Evolutionary conservation across 2,888 invertebrate species (phyloP).

Genomic region (Augiades crinisus): DNA sequence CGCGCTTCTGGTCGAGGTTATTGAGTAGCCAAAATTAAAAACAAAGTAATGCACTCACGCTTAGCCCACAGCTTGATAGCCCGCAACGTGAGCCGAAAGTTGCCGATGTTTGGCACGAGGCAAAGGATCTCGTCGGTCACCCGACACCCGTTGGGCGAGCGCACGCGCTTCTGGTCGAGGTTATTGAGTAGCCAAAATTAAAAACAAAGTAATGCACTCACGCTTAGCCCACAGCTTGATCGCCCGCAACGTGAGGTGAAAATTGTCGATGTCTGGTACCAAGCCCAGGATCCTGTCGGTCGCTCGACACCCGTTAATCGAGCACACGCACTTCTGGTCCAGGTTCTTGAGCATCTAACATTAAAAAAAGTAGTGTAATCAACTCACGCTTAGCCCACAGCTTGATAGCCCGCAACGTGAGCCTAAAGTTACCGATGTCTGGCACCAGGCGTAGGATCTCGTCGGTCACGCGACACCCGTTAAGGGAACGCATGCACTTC

Average conservation of each 20-base stretch:
- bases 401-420: conserved; percentile 97
- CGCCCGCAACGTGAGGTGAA: conserved; percentile 94
- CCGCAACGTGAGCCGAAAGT: conserved; percentile 95
- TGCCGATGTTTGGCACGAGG: conserved; percentile 96
- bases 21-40: too few relatives aligned
- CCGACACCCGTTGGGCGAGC: conserved; percentile 98
- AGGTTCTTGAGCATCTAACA: too few relatives aligned
- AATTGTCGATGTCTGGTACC: conserved; percentile 97
- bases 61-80: conserved; percentile 99
- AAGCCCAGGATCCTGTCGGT: conserved; percentile 98
- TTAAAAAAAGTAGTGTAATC: too few relatives aligned
- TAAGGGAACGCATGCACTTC: conserved; percentile 97
- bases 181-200: too few relatives aligned
- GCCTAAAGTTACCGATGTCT: conserved; percentile 95
- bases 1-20: too few relatives aligned
- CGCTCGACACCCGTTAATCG: conserved; percentile 98
- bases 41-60: conserved; percentile 84
- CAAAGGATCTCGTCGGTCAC: conserved; percentile 99
- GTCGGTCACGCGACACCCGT: conserved; percentile 99
- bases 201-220: conserved; percentile 79
- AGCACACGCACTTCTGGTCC: conserved; percentile 97
- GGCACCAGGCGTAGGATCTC: conserved; percentile 98
- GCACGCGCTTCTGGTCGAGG: too few relatives aligned
- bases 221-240: conserved; percentile 99
- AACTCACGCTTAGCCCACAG: conserved; percentile 98